Conservation (phyloP, 2,113 vertebrate species). For the Galeopterus variegatus region DNA sequence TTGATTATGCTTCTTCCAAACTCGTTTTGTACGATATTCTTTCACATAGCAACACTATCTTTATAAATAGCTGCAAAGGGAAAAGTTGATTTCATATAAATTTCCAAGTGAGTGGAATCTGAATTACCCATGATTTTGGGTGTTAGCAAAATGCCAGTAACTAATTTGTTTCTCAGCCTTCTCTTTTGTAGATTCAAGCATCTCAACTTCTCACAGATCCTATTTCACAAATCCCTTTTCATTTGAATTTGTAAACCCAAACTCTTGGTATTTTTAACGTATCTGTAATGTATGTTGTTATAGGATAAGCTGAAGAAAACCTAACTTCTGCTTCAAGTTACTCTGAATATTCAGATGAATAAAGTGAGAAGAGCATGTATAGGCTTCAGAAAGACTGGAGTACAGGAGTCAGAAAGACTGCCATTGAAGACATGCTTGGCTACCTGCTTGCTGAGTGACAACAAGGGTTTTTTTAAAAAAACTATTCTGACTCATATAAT, state of each 20-base stretch:
- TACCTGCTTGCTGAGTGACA: background rate
- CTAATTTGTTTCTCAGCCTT: background rate
- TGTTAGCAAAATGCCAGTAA: background rate
- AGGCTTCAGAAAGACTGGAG: background rate
- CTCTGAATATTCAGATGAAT: conserved; percentile 32
- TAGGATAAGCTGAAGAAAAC: background rate
- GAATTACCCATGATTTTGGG: conserved; percentile 5
- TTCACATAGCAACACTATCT: background rate
- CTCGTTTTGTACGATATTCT: background rate
- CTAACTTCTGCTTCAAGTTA: background rate
- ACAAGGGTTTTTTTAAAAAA: background rate
- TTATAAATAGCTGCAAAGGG: conserved; percentile 30
- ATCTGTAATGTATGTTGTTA: background rate
- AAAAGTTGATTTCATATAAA: conserved; percentile 42
- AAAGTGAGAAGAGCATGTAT: background rate
- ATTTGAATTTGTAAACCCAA: background rate
- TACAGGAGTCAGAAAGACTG: background rate
- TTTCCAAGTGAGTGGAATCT: background rate
- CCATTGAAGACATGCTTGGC: background rate
- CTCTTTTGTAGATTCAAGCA: background rate
- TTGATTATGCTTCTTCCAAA: conserved; percentile 15
- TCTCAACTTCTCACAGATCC: background rate
- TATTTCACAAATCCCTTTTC: background rate
- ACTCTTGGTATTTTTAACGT: background rate
- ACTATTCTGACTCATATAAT: background rate